Conservation (phyloP, 2,888 invertebrate species). For the Ectemnius cavifrons region DNA sequence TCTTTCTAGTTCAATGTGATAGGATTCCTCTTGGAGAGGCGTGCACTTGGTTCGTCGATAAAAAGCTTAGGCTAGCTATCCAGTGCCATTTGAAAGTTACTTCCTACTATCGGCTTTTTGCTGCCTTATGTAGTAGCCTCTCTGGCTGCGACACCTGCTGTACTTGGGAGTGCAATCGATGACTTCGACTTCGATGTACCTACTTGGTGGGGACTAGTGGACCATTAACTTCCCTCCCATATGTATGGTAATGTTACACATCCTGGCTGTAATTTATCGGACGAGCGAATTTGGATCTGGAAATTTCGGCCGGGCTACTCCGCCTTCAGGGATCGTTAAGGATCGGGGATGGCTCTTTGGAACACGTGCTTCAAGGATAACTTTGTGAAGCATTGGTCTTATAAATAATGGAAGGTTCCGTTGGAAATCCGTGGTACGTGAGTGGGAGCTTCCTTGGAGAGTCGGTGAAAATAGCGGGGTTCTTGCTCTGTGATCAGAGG, state of each 20-base stretch:
- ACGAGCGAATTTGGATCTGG: background rate
- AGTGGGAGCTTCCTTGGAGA: background rate
- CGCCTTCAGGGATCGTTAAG: background rate
- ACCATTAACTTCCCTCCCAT: slow-evolving; percentile 21
- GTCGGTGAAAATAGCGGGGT: no score
- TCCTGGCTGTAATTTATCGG: slow-evolving; percentile 20
- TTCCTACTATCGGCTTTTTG: slow-evolving; percentile 30
- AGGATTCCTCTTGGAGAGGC: slow-evolving; percentile 51
- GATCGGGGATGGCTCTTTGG: background rate
- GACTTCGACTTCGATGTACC: slow-evolving; percentile 46
- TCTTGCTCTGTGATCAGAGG: no score
- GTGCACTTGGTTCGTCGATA: slow-evolving; percentile 51
- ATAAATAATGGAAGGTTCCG: slow-evolving; percentile 10
- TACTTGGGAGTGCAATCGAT: slow-evolving; percentile 39
- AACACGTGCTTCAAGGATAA: background rate
- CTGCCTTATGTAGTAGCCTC: slow-evolving; percentile 2
- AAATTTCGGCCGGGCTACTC: slow-evolving; percentile 2
- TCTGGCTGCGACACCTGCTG: slow-evolving; percentile 50
- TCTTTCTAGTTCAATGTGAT: slow-evolving; percentile 18
- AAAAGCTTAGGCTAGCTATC: slow-evolving; percentile 41
- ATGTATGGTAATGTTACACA: slow-evolving; percentile 52
- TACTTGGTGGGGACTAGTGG: slow-evolving; percentile 21
- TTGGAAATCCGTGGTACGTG: background rate
- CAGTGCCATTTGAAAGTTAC: slow-evolving; percentile 35
- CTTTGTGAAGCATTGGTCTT: background rate